Base-by-base conservation (phyloP, 2,888 invertebrate species). In the Tholera decimalis region DNA sequence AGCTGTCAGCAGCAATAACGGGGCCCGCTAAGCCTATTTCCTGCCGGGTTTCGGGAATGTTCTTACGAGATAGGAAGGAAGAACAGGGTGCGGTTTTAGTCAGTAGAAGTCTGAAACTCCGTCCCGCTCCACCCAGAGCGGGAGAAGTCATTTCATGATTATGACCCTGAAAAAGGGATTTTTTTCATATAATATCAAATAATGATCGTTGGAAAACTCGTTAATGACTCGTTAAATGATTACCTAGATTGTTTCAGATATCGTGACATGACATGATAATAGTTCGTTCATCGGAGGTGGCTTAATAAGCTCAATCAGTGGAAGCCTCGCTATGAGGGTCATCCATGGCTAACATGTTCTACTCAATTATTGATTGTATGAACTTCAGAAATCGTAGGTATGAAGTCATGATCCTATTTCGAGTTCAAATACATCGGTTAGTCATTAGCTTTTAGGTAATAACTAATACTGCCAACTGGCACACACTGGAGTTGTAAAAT, bases 391-490 rank as follows among this genome's bases (percentile, higher is more conserved):
- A 76, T 47, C 28, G 44, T 35, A 22, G 50, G 15, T 28, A 44
- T 39, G 43, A 51, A 72, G 53, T 50, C 49, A 44, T 39, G 37
- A 75, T 71, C 49, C 59, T 75, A 75, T 54, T 67, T 47, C 18
- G 51, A 58, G 59, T 71, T 68, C 58, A 68, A 68, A 44, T 46
- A 50, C 56, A 73, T 74, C 28, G 24, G 13, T 46, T 50, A 11
- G 50, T 51, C n/a, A 66, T 35, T 56, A 55, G 24, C 37, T 53
- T 65, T 64, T 51, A 65, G 28, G 33, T 47, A 64, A 35, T 73
- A 35, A 51, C 65, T 47, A 39, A n/a, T 64, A 7, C 26, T 64
- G 65, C 65, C 65, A 50, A 39, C 37, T 73, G 50, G 33, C 49
- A 43, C 43, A 49, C 37, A 20, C 24, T 50, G 8, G 15, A 44